phyloP scores from a whole-genome alignment of 2,797 vertebrate genomes.

The Sebastes hopkinsi region DNA sequence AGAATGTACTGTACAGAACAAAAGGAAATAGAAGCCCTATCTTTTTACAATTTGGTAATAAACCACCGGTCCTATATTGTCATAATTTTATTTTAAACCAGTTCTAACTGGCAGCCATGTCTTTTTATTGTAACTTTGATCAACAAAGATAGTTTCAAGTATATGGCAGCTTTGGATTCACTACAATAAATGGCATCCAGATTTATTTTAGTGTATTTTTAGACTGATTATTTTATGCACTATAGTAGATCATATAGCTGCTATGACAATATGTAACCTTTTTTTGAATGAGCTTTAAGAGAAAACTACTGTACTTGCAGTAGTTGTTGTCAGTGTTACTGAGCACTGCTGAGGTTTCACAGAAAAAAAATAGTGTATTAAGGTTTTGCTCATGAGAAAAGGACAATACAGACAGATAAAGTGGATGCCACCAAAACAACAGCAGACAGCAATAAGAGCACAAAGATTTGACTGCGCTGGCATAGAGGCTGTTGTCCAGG shows the following conservation, averaged over 20 bases:
- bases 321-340: background rate
- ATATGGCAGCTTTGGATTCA: constrained; percentile 50
- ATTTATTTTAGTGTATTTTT: constrained; percentile 1
- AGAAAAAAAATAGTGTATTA: background rate
- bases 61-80: background rate
- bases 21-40: background rate
- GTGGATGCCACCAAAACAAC: constrained; percentile 51
- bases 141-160: constrained; percentile 15
- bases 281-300: background rate
- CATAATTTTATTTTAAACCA: background rate
- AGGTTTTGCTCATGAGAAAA: constrained; percentile 65
- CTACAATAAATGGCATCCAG: constrained; percentile 25
- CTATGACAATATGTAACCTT: background rate
- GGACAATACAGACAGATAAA: constrained; percentile 68
- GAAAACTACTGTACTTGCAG: background rate
- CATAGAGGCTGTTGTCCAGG: constrained; percentile 38
- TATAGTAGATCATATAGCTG: background rate
- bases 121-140: constrained; percentile 8
- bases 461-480: constrained; percentile 51
- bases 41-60: background rate
- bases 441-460: constrained; percentile 54
- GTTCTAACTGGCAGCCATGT: background rate
- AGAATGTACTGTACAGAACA: background rate
- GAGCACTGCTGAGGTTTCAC: constrained; percentile 6
- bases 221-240: background rate